Evolutionary conservation across 2,113 vertebrate genomes (phyloP), one percentile per base, ranked within the genome.

Genomic region (Patagioenas fasciata): DNA sequence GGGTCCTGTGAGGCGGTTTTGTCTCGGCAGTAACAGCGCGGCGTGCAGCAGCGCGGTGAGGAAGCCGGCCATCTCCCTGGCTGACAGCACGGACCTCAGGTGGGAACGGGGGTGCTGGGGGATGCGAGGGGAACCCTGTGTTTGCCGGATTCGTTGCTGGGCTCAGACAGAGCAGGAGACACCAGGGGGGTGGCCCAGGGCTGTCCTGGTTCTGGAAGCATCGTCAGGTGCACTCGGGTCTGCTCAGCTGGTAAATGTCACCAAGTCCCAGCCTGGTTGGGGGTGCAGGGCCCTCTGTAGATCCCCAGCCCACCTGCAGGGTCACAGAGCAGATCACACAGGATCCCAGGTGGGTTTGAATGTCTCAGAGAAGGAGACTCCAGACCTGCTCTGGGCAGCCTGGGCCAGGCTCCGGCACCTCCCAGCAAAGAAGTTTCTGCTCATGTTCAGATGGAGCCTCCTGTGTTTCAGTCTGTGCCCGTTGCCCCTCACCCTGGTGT

Each of bases 81-180:
- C 99, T 10, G 99, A 99, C 96, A 99, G 99, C 98, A 99, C 99
- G 1, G 99, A 99, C 91, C 98, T 99, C 75, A 98, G 99, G 99
- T 99, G 50, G 25, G 50, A 25, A 51, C 17, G 50, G 50, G 44
- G 29, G 14, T 38, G 38, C 32, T 54, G 1, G 3, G 57, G n/a
- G 17, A 13, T 1, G 61, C 26, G 31, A 9, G 62, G 62, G 47
- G 31, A 53, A 56, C 11, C 24, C 15, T 6, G 13, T 0, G 0
- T n/a, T 67, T 51, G 17, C 54, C 42, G 48, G 2, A 9, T 32
- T 24, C 38, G n/a, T 38, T n/a, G 56, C 50, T 10, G 57, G 6
- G 8, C 61, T 61, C 26, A 48, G 48, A 47, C 26, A 26, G n/a
- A 29, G 6, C 48, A 56, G 40, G 29, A 25, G 74, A 28, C 29